These are phyloP conservation scores for Anthophora plumipes DNA, from an alignment of 2,888 invertebrate species.

Conservation along the genomic window DNA sequence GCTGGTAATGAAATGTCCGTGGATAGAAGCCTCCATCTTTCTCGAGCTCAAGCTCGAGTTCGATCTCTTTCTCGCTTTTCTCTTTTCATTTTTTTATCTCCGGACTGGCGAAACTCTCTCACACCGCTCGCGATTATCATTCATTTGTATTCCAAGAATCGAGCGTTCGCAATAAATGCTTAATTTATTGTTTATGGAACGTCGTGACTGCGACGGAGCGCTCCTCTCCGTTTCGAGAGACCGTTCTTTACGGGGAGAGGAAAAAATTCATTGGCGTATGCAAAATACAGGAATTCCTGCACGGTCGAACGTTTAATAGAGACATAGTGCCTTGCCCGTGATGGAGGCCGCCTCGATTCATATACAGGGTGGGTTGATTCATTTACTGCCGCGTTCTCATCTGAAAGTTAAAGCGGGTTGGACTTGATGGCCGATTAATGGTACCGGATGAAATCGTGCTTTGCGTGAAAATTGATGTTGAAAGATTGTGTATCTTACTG, in stretches of 20 bases:
- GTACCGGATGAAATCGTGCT: neutral
- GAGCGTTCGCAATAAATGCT: conserved; percentile 46
- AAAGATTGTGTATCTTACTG: neutral
- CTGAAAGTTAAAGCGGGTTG: neutral
- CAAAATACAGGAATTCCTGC: conserved; percentile 27
- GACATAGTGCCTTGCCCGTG: conserved; percentile 23
- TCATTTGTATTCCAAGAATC: conserved; percentile 45
- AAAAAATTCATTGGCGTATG: conserved; percentile 31
- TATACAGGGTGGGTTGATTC: conserved; percentile 29
- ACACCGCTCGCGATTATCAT: conserved; percentile 41
- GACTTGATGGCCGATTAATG: conserved; percentile 8
- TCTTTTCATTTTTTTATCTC: neutral
- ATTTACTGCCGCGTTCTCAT: conserved; percentile 6
- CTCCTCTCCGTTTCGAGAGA: conserved; percentile 1
- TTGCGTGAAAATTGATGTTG: neutral
- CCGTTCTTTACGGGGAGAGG: conserved; percentile 19
- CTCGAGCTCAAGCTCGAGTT: no score
- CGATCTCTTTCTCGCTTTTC: neutral
- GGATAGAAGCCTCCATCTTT: conserved; percentile 15
- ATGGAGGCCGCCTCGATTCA: conserved; percentile 17
- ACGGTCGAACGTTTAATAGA: conserved; percentile 27
- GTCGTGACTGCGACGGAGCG: neutral
- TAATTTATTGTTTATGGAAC: conserved; percentile 51
- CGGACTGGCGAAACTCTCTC: neutral
- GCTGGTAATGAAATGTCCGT: conserved; percentile 56